Percentiles rank a stretch among this genome's conserved stretches.
These are phyloP conservation scores for Camelus bactrianus DNA, from an alignment of 2,113 vertebrate genomes.

Conservation along the genomic window DNA sequence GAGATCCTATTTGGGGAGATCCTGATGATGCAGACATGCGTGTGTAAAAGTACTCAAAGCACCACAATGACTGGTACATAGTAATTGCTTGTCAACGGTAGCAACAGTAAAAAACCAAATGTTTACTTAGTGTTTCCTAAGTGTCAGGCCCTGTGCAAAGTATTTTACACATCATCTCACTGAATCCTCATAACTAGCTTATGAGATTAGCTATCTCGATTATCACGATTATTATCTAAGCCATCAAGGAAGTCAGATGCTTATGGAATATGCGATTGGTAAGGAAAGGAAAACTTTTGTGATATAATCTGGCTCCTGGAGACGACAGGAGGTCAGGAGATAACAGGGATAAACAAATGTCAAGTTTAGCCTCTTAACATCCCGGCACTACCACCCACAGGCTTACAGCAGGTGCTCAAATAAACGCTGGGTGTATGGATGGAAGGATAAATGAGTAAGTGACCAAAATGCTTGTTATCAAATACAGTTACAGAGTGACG, in stretches of 20 bases:
- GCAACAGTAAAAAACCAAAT: neutral
- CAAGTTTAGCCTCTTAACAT: neutral
- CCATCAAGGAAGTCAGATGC: neutral
- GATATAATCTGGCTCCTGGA: neutral
- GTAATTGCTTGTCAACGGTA: neutral
- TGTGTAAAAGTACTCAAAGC: neutral
- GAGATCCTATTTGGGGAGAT: neutral
- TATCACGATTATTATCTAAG: neutral
- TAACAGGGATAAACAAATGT: neutral
- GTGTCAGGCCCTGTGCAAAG: neutral
- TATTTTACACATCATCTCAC: neutral
- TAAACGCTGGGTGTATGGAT: neutral
- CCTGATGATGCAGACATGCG: neutral
- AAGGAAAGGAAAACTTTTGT: neutral
- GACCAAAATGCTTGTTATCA: neutral
- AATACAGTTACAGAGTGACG: neutral
- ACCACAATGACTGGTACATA: neutral
- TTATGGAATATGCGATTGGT: neutral
- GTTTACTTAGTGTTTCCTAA: neutral
- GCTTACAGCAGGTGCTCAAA: neutral
- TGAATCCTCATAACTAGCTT: neutral
- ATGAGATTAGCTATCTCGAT: neutral
- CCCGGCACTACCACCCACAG: neutral
- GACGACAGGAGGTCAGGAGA: neutral
- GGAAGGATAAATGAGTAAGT: neutral